These are phyloP conservation scores for Anaspis maculata DNA, from an alignment of 2,888 invertebrate genomes.

Conservation along the genomic window DNA sequence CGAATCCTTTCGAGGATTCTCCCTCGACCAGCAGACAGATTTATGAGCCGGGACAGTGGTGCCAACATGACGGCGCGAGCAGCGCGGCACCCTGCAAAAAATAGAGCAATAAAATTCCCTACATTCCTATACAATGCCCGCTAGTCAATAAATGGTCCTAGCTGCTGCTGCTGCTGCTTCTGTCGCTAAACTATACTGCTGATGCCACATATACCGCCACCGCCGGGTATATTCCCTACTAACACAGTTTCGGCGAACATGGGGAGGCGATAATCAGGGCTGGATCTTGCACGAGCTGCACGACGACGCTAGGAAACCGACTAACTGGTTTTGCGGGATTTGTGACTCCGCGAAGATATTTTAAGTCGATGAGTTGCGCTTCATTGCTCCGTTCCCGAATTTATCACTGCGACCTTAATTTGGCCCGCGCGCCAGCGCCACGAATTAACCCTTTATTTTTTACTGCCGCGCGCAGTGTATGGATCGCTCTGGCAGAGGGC, in stretches of 20 bases:
- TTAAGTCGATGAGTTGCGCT: slow-evolving; percentile 10
- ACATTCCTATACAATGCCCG: slow-evolving; percentile 9
- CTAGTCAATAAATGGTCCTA: slow-evolving; percentile 8
- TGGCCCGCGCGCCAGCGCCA: too few species aligned
- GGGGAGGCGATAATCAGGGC: slow-evolving; percentile 8
- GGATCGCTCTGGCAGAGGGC: too few species aligned
- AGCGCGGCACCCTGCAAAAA: slow-evolving; percentile 26
- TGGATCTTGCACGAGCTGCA: not conserved
- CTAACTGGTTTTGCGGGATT: slow-evolving; percentile 8
- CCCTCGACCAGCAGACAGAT: too few species aligned
- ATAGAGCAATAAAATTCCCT: slow-evolving; percentile 24
- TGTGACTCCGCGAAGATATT: slow-evolving; percentile 9
- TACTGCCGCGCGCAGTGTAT: too few species aligned
- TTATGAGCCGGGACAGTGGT: slow-evolving; percentile 30
- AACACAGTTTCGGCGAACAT: slow-evolving; percentile 1
- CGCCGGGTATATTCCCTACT: too few species aligned
- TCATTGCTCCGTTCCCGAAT: slow-evolving; percentile 7
- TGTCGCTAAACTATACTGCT: too few species aligned
- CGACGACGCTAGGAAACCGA: slow-evolving; percentile 1
- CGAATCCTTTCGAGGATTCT: too few species aligned
- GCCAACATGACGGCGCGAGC: slow-evolving; percentile 32
- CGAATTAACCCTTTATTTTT: too few species aligned
- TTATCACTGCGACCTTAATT: slow-evolving; percentile 11
- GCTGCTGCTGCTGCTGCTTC: slow-evolving; percentile 1
- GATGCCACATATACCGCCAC: too few species aligned